Base-by-base conservation (phyloP, 1,140 invertebrate genomes). In the Ceratosolen solmsi region DNA sequence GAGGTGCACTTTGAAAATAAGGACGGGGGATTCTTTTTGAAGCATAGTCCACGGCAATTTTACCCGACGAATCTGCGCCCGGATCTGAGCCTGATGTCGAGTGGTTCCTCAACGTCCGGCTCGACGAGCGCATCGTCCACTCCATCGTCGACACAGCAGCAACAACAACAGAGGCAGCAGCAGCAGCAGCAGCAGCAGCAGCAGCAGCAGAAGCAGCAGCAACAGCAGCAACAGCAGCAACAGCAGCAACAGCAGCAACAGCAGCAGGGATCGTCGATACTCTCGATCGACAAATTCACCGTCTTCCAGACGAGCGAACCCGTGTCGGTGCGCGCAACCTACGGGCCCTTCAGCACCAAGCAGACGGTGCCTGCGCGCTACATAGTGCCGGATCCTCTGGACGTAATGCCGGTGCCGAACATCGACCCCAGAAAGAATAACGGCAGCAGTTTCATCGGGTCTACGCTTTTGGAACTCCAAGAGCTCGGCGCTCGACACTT, bases 321-420 rank as follows among this genome's bases (percentile, higher is more conserved):
- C 9, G 96, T 96, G 0, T 97, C 96, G 0, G 95, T 98, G 7
- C 92, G 96, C 22, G 96, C 97, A 13, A 96, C 95, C 9, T 98
- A 98, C 86, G 97, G 97, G 4, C 97, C 97, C 2, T 98, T 98
- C 91, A 97, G 96, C 83, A 97, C 96, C 41, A 97, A 97, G 87
- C 96, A 98, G 90, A 98, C 96, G 1, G 96, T 98, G 22, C 96
- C 96, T n/a, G 96, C 96, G 0, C 92, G 96, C n/a, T 96, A 96
- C 86, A 94, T 96, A 79, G 95, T 97, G 20, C 96, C 96, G 0
- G 96, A 96, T 88, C 94, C 95, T 0, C 90, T 96, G 82, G 95
- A 94, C 81, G 87, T 89, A 20, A 83, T 92, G 5, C 90, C 90
- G 1, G 86, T 85, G 0, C 87, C 88, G 15, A 88, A 89, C 25